These are phyloP conservation scores for Drosophila nannoptera DNA, from an alignment of 1,140 invertebrate genomes.

Conservation along the genomic window DNA sequence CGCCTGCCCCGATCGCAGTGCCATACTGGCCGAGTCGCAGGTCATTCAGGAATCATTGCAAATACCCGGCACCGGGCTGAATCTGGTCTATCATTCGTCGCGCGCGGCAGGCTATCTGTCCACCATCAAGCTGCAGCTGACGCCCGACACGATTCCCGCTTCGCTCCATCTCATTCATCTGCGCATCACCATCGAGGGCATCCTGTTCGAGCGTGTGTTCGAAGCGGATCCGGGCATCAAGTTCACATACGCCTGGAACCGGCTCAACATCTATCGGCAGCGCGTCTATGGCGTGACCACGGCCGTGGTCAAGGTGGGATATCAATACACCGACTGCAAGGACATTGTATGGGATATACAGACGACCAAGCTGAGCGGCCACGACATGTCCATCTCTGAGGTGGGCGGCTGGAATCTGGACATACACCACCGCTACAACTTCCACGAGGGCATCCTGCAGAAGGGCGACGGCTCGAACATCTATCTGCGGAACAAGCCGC, in stretches of 20 bases:
- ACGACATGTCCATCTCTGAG: conserved; percentile 97
- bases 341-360: conserved; percentile 97
- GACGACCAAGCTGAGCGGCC: conserved; percentile 95
- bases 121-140: conserved; percentile 95
- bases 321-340: conserved; percentile 95
- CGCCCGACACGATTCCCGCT: conserved; percentile 89
- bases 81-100: conserved; percentile 97
- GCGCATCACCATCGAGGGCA: conserved; percentile 95
- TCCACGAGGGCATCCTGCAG: conserved; percentile 97
- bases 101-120: conserved; percentile 94
- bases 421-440: conserved; percentile 98
- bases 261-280: conserved; percentile 97
- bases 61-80: conserved; percentile 94
- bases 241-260: conserved; percentile 97
- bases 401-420: conserved; percentile 98
- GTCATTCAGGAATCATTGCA: conserved; percentile 95
- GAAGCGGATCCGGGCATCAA: conserved; percentile 97
- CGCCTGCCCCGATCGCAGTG: conserved; percentile 93
- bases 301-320: conserved; percentile 96
- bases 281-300: conserved; percentile 95
- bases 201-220: conserved; percentile 94
- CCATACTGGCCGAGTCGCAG: conserved; percentile 96
- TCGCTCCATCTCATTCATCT: conserved; percentile 92
- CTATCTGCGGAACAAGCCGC: conserved; percentile 95
- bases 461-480: conserved; percentile 98